Evolutionary conservation across 2,888 invertebrate genomes (phyloP).

Genomic region (Eumacrocentrus americanus): DNA sequence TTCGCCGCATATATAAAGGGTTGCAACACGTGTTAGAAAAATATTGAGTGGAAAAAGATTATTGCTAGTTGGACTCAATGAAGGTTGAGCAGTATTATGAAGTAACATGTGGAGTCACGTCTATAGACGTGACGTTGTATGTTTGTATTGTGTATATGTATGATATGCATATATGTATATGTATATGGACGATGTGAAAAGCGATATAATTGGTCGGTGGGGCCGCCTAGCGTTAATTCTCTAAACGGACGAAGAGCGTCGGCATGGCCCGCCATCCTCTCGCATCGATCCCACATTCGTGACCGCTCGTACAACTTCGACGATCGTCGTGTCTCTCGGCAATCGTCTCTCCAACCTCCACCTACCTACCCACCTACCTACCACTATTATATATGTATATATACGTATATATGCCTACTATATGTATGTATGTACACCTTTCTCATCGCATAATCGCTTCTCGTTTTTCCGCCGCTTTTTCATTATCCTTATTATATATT

Average conservation of each 20-base stretch:
- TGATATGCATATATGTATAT: neutral
- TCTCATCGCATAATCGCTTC: conserved; percentile 24
- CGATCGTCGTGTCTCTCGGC: conserved; percentile 31
- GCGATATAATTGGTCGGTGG: conserved; percentile 23
- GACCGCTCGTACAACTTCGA: conserved; percentile 39
- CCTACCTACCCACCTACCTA: neutral
- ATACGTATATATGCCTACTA: neutral
- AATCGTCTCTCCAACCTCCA: neutral
- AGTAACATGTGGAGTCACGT: neutral
- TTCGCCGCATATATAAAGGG: neutral
- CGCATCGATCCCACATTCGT: conserved; percentile 41
- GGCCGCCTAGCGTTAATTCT: conserved; percentile 26
- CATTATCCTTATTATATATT: conserved; percentile 12
- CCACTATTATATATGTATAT: neutral
- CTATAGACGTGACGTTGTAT: neutral
- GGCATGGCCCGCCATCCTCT: conserved; percentile 27
- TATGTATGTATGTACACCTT: no score
- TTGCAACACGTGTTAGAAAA: neutral
- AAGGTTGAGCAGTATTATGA: conserved; percentile 2
- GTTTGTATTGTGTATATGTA: no score
- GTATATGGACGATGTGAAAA: conserved; percentile 10
- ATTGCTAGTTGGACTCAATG: conserved; percentile 6
- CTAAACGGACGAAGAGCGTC: conserved; percentile 20
- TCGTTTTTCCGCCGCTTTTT: conserved; percentile 18
- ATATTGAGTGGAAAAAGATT: conserved; percentile 1